phyloP scores from a whole-genome alignment of 2,113 vertebrate genomes.

The Clarias gariepinus region DNA sequence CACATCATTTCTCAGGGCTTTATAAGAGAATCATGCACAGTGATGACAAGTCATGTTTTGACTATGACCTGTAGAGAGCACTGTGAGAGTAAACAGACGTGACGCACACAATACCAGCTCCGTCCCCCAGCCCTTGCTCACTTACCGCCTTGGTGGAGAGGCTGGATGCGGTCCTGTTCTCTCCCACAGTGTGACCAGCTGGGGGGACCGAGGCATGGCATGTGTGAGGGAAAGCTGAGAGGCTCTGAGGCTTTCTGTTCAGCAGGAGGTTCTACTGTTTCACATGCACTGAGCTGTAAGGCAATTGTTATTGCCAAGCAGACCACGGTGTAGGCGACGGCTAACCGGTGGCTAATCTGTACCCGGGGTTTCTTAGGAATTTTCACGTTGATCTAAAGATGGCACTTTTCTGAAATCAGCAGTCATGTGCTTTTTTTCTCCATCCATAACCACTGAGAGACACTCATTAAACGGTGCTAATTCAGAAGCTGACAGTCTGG shows the following conservation, averaged over 20 bases:
- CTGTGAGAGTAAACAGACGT: conserved; percentile 46
- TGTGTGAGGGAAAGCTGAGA: conserved; percentile 46
- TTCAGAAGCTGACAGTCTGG: conserved; percentile 26
- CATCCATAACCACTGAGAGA: neutral
- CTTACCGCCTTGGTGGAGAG: conserved; percentile 43
- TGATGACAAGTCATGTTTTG: conserved; percentile 37
- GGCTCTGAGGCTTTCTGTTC: conserved; percentile 36
- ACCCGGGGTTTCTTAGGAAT: neutral
- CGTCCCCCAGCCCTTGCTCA: conserved; percentile 45
- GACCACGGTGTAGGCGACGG: neutral
- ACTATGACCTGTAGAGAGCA: conserved; percentile 61
- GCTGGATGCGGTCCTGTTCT: conserved; percentile 39
- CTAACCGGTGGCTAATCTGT: neutral
- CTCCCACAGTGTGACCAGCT: conserved; percentile 43
- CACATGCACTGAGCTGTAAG: conserved; percentile 35
- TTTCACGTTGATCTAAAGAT: neutral
- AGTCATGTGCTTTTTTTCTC: neutral
- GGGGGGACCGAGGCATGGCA: conserved; percentile 34
- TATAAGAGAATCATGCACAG: neutral
- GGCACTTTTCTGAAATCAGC: neutral
- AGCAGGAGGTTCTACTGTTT: conserved; percentile 26
- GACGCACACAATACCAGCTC: conserved; percentile 35
- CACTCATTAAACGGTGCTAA: conserved; percentile 9
- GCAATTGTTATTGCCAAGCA: conserved; percentile 19
- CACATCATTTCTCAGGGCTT: neutral